Base-by-base conservation (phyloP, 2,888 invertebrate genomes). In the Ormyrus pomaceus region DNA sequence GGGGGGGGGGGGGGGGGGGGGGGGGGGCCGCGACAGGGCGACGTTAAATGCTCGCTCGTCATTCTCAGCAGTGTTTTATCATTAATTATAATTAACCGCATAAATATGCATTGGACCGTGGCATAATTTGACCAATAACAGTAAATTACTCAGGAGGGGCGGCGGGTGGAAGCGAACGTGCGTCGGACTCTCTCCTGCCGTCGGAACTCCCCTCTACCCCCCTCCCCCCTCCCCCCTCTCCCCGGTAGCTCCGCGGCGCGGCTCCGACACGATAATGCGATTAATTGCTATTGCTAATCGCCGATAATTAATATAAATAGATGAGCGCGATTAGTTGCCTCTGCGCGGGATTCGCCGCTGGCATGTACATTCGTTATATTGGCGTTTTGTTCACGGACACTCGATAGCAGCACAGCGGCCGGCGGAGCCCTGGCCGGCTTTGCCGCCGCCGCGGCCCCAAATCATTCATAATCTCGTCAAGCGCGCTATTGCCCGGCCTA, bases 221-320 rank as follows among this genome's bases (percentile, higher is more conserved):
- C 19, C 19, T 19, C 19, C 19, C 19, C 19, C 19, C 19, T 19
- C 19, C 19, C 1, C n/a, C n/a, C 19, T 19, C 19, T 19, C 19
- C 19, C 19, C 19, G 19, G 19, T 19, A 19, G 19, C n/a, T 55
- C 45, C 62, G 76, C 81, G 83, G 78, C 81, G 83, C 80, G 82
- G 84, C 84, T 84, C 87, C 83, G 83, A 58, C 83, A 87, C 87
- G 88, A 88, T 89, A 90, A 90, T 90, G 86, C 89, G 89, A 89
- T 89, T 89, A 90, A 90, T 90, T 88, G 89, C 87, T 87, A 89
- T 89, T 87, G 89, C 90, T 89, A 89, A 90, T 90, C 89, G 90
- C 86, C 89, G 90, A 89, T 89, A 89, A 90, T 90, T 90, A 90
- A 90, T 90, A 90, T 90, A 90, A 90, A 90, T 89, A 89, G 89